Conservation (phyloP, 2,113 vertebrate genomes). For the Mesocricetus auratus region DNA sequence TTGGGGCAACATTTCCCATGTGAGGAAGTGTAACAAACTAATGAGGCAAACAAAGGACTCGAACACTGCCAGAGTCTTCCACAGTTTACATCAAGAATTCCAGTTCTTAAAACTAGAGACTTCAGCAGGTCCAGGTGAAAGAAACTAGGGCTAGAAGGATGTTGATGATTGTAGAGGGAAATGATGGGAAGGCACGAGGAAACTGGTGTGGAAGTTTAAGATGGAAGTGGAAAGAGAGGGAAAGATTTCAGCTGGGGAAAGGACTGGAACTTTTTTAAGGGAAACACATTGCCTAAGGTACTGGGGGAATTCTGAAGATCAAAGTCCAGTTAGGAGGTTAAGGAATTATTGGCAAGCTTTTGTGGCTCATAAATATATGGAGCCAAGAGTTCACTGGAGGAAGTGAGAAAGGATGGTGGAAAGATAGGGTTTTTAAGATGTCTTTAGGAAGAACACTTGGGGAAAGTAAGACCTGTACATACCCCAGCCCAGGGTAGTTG, state of each 20-base stretch:
- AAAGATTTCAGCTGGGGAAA: background rate
- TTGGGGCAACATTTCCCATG: background rate
- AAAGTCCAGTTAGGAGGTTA: background rate
- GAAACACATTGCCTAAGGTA: background rate
- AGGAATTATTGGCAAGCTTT: constrained; percentile 9
- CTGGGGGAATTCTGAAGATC: background rate
- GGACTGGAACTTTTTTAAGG: background rate
- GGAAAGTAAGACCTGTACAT: background rate
- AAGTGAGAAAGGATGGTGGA: background rate
- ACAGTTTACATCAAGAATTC: background rate
- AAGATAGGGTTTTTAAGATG: background rate
- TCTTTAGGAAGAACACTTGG: background rate
- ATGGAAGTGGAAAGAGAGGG: background rate
- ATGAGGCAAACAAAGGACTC: background rate
- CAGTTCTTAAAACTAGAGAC: background rate
- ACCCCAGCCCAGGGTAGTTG: background rate
- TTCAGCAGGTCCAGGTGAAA: background rate
- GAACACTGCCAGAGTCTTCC: background rate
- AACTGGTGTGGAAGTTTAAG: background rate
- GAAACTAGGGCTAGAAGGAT: background rate
- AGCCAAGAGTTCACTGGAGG: background rate
- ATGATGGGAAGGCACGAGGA: background rate
- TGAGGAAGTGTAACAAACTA: background rate
- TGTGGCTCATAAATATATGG: background rate
- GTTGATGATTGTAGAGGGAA: background rate